Conservation (phyloP, 1,140 invertebrate species). For the Neuroterus valhalla region DNA sequence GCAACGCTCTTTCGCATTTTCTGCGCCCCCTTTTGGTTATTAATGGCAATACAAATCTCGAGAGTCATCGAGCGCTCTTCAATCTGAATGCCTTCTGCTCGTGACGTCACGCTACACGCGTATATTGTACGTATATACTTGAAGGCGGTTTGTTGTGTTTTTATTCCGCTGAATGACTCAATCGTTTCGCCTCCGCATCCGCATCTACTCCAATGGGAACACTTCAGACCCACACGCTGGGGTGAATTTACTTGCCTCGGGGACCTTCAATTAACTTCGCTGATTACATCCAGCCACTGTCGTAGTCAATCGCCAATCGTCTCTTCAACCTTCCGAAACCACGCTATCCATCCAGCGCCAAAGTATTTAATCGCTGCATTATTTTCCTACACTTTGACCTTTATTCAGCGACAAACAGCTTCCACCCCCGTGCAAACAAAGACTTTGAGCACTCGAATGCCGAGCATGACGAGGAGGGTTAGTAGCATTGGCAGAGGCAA, state of each 20-base stretch:
- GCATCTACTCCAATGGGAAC: constrained; percentile 60
- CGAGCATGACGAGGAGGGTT: not conserved
- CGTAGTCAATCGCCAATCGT: constrained; percentile 34
- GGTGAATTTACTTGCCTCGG: constrained; percentile 46
- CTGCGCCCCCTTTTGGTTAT: constrained; percentile 67
- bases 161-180: constrained; percentile 73
- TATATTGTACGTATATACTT: constrained; percentile 18
- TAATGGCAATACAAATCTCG: constrained; percentile 75
- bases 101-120: constrained; percentile 67
- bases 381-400: constrained; percentile 46
- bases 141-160: constrained; percentile 65
- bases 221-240: constrained; percentile 47
- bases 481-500: not conserved
- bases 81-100: constrained; percentile 75
- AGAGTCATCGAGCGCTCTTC: constrained; percentile 75
- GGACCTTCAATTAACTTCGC: constrained; percentile 70
- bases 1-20: constrained; percentile 32
- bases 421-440: constrained; percentile 12
- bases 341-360: constrained; percentile 44
- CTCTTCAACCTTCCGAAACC: constrained; percentile 23
- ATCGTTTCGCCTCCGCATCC: constrained; percentile 68
- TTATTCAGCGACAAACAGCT: constrained; percentile 32
- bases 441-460: not conserved
- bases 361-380: constrained; percentile 67
- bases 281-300: constrained; percentile 58